phyloP scores from a whole-genome alignment of 2,888 invertebrate species.

The Drosophila parthenogenetica region DNA sequence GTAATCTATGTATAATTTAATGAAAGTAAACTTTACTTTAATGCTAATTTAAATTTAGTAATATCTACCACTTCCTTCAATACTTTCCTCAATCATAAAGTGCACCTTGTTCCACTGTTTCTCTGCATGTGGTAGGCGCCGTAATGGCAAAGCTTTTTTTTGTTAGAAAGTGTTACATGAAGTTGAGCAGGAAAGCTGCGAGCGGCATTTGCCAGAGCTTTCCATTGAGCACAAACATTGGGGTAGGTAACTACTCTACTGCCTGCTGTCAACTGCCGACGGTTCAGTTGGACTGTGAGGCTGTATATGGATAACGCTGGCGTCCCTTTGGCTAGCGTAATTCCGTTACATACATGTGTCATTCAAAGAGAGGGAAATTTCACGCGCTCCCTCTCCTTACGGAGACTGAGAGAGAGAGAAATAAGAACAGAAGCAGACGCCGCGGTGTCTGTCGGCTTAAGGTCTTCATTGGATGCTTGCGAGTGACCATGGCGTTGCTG shows the following conservation, averaged over 20 bases:
- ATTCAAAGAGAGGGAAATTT: constrained; percentile 1
- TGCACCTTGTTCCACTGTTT: constrained; percentile 14
- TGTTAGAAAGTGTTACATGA: constrained; percentile 31
- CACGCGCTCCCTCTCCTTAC: neutral
- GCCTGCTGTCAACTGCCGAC: constrained; percentile 1
- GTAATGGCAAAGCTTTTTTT: constrained; percentile 51
- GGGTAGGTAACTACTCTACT: constrained; percentile 51
- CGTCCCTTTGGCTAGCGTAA: constrained; percentile 53
- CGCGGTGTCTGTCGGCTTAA: constrained; percentile 65
- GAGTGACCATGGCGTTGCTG: constrained; percentile 23
- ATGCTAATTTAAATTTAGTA: no score
- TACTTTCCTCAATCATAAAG: no score
- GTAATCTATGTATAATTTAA: no score
- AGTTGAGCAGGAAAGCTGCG: constrained; percentile 48
- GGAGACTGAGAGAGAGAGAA: constrained; percentile 7
- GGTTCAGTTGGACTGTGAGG: constrained; percentile 6
- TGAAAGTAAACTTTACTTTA: no score
- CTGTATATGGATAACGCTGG: constrained; percentile 36
- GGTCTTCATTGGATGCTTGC: constrained; percentile 19
- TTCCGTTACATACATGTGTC: constrained; percentile 20
- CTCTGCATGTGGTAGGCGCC: neutral
- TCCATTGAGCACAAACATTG: constrained; percentile 72
- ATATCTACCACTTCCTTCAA: neutral
- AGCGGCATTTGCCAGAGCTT: constrained; percentile 49
- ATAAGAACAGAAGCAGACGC: constrained; percentile 44